Percentiles rank a stretch among this genome's conserved stretches.
phyloP scores from a whole-genome alignment of 2,797 vertebrate genomes.

The Glyptemys insculpta region DNA sequence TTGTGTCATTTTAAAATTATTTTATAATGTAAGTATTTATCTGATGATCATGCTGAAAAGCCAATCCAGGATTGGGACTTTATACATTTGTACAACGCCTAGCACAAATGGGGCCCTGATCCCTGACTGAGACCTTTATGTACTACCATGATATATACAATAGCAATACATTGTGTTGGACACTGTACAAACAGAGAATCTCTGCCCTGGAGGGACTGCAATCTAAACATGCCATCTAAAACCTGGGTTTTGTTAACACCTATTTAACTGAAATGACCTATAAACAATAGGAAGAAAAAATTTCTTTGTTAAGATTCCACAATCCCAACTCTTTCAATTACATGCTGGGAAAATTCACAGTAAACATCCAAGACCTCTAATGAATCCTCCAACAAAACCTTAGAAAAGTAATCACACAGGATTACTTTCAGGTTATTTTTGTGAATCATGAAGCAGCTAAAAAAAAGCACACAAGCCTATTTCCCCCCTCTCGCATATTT shows the following conservation, averaged over 20 bases:
- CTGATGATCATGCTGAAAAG: not conserved
- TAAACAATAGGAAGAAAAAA: not conserved
- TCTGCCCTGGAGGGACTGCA: not conserved
- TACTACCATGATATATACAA: not conserved
- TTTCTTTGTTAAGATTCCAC: not conserved
- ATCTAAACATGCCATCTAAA: not conserved
- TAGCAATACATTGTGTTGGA: not conserved
- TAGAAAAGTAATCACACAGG: not conserved
- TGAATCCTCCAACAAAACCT: not conserved
- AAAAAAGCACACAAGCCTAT: not conserved
- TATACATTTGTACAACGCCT: not conserved
- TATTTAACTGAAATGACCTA: not conserved
- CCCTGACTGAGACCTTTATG: not conserved
- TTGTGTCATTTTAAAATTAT: not conserved
- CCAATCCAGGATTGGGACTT: not conserved
- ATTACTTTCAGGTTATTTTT: not conserved
- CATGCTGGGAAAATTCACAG: not conserved
- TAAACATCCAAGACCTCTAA: not conserved
- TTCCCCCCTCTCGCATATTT: not conserved
- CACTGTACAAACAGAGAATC: not conserved
- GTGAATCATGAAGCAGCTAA: not conserved
- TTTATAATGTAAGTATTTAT: not conserved
- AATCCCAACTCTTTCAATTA: not conserved
- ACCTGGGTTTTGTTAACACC: not conserved
- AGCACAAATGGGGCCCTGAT: not conserved